phyloP scores from a whole-genome alignment of 2,113 vertebrate genomes.

The Andinoacara biseriatus region DNA sequence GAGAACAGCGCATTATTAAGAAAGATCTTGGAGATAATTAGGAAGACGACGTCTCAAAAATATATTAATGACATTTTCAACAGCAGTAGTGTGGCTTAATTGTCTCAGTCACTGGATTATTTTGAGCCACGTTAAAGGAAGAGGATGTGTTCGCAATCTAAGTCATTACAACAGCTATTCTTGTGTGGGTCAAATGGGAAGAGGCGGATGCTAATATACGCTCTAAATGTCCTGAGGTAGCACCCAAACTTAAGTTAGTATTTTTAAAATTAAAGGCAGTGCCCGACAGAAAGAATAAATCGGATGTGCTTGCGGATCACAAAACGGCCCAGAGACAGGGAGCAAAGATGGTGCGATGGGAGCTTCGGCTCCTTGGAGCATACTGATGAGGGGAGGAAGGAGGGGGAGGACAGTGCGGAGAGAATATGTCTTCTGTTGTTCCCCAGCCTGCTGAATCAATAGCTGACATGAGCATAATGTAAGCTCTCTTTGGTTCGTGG shows the following conservation, averaged over 20 bases:
- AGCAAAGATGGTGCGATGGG: conserved; percentile 67
- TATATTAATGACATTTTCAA: conserved; percentile 50
- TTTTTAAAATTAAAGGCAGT: neutral
- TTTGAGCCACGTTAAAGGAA: neutral
- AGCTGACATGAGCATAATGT: conserved; percentile 71
- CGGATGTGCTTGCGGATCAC: conserved; percentile 33
- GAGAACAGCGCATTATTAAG: conserved; percentile 30
- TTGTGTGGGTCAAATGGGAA: neutral
- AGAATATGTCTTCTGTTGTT: conserved; percentile 73
- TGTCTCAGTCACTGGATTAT: conserved; percentile 1
- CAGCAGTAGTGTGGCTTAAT: conserved; percentile 5
- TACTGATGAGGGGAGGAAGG: conserved; percentile 60
- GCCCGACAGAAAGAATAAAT: neutral
- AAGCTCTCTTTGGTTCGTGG: conserved; percentile 48
- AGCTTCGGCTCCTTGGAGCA: conserved; percentile 58
- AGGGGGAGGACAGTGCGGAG: conserved; percentile 32
- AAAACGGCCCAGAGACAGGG: conserved; percentile 23
- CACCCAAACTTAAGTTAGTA: neutral
- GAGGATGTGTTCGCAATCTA: neutral
- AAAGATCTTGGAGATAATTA: conserved; percentile 58
- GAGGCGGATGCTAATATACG: neutral
- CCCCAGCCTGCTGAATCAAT: conserved; percentile 68
- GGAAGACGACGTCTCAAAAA: conserved; percentile 36
- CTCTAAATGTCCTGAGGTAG: neutral
- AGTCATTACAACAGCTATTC: neutral